Base-by-base conservation (phyloP, 2,113 vertebrate species). In the Psophia crepitans region DNA sequence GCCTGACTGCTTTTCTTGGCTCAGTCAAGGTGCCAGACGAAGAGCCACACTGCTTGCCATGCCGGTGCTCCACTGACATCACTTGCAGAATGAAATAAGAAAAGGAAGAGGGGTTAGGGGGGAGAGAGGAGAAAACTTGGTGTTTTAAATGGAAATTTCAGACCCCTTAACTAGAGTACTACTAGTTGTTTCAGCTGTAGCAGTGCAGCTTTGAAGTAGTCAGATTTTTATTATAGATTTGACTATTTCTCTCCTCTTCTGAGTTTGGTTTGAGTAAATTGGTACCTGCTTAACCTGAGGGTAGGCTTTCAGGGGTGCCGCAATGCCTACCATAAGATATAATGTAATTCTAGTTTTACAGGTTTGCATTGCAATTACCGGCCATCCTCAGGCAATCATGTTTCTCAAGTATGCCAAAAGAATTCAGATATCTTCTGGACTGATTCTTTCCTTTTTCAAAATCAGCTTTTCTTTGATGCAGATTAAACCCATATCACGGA, bases 381-480 rank as follows among this genome's bases (percentile, higher is more conserved):
- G 6, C 70, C 86, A 83, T 70, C 81, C 93, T 84, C 84, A 91
- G 87, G 91, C 90, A 90, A 63, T 94, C 94, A 22, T 84, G 87
- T 94, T 97, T 97, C 85, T 92, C 53, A 84, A 48, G 58, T 69
- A 43, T 87, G 75, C 90, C 64, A n/a, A 56, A 81, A 95, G 95
- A 96, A 92, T 96, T 95, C 74, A 96, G 94, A 96, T 96, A 48
- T 32, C 63, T 83, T 19, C 30, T 79, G 66, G 32, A 13, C 56
- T 44, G n/a, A 77, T 94, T 80, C 53, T 64, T 85, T 75, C 14
- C 10, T 88, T 84, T 92, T 66, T 89, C 69, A 87, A 74, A 87
- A 85, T 66, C 44, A 94, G 71, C 51, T 87, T 89, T 95, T 87
- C 93, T 97, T 92, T 96, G 66, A 81, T 87, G 88, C 74, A 85